Conservation (phyloP, 1,140 invertebrate species). For the Scylla paramamosain region DNA sequence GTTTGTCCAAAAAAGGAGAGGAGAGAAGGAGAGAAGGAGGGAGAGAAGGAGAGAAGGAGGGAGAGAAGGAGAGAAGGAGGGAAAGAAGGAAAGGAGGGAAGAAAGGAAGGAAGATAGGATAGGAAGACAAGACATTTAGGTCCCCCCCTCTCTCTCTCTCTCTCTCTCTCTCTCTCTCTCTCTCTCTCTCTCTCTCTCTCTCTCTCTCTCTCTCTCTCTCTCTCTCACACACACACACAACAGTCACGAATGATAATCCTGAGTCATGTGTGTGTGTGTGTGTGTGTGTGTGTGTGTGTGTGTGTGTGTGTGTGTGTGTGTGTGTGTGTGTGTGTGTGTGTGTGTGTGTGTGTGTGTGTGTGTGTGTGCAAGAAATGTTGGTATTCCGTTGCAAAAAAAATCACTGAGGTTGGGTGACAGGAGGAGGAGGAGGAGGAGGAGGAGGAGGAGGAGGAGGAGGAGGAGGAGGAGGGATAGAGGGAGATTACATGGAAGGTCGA, state of each 20-base stretch:
- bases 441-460: conserved; percentile 14
- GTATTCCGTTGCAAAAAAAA: neutral
- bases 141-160: neutral
- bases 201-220: conserved; percentile 22
- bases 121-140: neutral
- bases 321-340: neutral
- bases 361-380: neutral
- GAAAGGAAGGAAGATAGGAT: neutral
- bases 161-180: neutral
- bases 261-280: neutral
- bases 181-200: neutral
- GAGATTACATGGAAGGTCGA: neutral
- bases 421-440: conserved; percentile 30
- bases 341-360: neutral
- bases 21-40: neutral
- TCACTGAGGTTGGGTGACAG: neutral
- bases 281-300: neutral
- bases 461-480: neutral
- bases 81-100: conserved; percentile 36
- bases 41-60: conserved; percentile 28
- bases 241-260: neutral
- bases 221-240: neutral
- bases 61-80: neutral
- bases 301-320: neutral
- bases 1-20: neutral